Evolutionary conservation across 2,888 invertebrate genomes (phyloP), one percentile per base, ranked within the genome.

Genomic region (Tupiocoris notatus): DNA sequence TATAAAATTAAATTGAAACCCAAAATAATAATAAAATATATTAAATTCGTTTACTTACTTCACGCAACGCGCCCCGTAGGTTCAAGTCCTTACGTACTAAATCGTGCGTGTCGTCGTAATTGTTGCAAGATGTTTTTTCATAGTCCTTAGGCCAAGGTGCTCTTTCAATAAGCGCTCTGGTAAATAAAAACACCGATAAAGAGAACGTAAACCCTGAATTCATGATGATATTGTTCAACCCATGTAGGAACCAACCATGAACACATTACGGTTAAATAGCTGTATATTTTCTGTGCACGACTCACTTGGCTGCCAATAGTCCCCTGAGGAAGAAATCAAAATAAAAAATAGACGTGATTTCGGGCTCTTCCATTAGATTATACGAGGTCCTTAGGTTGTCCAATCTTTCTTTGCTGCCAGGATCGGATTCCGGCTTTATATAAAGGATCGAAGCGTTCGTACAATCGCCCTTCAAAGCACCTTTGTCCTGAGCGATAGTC

Each of bases 311-410:
- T 6, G 92, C 88, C 80, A 91, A 84, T 82, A 93, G 89, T 1
- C 92, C 88, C 80, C 91, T 86, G 77, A 92, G 84, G 22, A 91
- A 89, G 79, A 96, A 84, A 84, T 96, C 96, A 84, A 94, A 95
- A 85, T 95, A 95, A 84, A 96, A 95, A 2, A 92, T 92, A 0
- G 92, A 89, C 59, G 91, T 89, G 78, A 94, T 90, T 84, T 91
- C 90, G 1, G 92, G 92, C 81, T 80, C 81, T 12, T 80, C 75
- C 6, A 80, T 79, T 2, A 81, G 79, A 57, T 81, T 91, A 83
- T 89, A 92, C 0, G 90, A 90, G 0, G 90, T 90, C 81, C 88
- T 88, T 75, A 92, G 88, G 79, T 89, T 86, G 12, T 91, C 90
- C 76, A 92, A 84, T 24, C 91, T 87, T 82, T 92, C 91, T 79